phyloP scores from a whole-genome alignment of 2,888 invertebrate species.

The Pollenia labialis region DNA sequence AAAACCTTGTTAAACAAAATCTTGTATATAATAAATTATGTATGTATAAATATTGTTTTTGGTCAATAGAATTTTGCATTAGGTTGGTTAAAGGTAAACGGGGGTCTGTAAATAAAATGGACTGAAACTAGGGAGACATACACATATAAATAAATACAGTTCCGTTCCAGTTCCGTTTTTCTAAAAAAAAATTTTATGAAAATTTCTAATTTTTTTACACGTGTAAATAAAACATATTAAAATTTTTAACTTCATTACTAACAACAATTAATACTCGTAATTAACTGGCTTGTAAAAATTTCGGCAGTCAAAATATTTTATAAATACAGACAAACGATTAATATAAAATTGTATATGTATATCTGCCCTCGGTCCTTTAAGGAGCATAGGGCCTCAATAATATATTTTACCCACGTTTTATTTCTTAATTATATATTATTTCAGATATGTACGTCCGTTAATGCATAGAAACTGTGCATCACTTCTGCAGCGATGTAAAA shows the following conservation, averaged over 20 bases:
- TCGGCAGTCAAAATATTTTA: neutral
- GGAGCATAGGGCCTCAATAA: no score
- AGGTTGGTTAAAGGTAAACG: neutral
- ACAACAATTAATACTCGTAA: slow-evolving; percentile 6
- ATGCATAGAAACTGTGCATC: no score
- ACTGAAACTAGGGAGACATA: neutral
- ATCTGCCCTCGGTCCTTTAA: no score
- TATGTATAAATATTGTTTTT: slow-evolving; percentile 10
- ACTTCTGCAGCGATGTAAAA: no score
- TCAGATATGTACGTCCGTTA: no score
- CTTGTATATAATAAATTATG: slow-evolving; percentile 18
- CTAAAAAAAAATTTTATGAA: no score
- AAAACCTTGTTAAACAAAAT: slow-evolving; percentile 30
- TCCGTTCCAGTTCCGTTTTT: neutral
- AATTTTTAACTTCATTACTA: neutral
- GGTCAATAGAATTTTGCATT: slow-evolving; percentile 5
- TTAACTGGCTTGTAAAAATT: neutral
- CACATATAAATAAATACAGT: neutral
- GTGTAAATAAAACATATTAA: slow-evolving; percentile 7
- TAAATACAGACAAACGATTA: neutral
- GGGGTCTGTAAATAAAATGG: neutral
- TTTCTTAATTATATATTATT: no score
- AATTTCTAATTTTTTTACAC: neutral
- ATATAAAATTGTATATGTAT: no score
- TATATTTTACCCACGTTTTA: no score